These are phyloP conservation scores for Cremastobaeus sp. DNA, from an alignment of 2,888 invertebrate species.

Conservation along the genomic window DNA sequence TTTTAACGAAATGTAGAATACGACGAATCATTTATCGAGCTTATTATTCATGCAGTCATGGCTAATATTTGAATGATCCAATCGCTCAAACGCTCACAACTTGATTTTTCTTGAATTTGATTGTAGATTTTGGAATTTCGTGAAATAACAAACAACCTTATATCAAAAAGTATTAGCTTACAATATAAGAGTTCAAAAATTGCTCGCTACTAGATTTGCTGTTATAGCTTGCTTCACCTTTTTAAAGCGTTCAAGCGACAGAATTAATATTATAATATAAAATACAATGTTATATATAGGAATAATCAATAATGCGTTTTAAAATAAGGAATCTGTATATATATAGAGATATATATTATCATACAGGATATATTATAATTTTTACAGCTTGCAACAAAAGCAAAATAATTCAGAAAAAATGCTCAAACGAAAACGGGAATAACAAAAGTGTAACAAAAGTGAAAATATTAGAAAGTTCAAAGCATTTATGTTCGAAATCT, in stretches of 20 bases:
- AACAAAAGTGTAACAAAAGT: conserved; percentile 59
- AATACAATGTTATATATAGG: conserved; percentile 47
- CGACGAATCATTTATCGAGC: conserved; percentile 42
- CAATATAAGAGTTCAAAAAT: conserved; percentile 39
- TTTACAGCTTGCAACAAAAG: conserved; percentile 65
- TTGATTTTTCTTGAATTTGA: conserved; percentile 33
- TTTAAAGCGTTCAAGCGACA: conserved; percentile 67
- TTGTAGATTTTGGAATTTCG: too few relatives aligned
- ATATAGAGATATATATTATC: conserved; percentile 29
- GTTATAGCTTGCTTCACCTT: too few relatives aligned
- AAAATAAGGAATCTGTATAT: conserved; percentile 37
- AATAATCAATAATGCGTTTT: conserved; percentile 55
- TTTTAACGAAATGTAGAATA: conserved; percentile 1
- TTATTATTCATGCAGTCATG: conserved; percentile 46
- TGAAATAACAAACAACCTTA: too few relatives aligned
- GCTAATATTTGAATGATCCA: conserved; percentile 44
- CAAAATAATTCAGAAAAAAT: conserved; percentile 59
- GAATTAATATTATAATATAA: conserved; percentile 46
- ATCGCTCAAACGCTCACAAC: conserved; percentile 55
- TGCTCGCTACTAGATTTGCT: too few relatives aligned
- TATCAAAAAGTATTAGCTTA: conserved; percentile 28
- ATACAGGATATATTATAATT: conserved; percentile 32
- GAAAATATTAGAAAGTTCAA: conserved; percentile 51
- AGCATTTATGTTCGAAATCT: conserved; percentile 66
- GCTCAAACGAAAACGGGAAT: conserved; percentile 62